Base-by-base conservation (phyloP, 2,797 vertebrate species). In the Spea hammondii region DNA sequence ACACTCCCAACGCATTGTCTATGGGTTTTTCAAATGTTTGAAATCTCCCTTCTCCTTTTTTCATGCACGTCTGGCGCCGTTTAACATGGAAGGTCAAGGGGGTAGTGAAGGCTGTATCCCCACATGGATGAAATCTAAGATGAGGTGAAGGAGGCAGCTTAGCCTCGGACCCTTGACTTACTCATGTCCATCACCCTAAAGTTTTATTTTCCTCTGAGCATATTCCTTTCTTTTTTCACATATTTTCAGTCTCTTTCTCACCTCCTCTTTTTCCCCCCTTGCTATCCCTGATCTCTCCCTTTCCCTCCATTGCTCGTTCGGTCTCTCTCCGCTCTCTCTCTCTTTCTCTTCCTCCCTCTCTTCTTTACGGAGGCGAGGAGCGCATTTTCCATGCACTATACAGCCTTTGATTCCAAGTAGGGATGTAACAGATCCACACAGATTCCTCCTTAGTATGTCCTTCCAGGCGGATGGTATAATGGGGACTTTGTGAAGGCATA, bases 271-370 rank as follows among this genome's bases (percentile, higher is more conserved):
- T 54, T 14, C 45, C 54, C 13, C 65, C 45, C 48, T 60, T 65
- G 47, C 65, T 4, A 72, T 79, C 74, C 75, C 76, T 82, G 80
- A 76, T 77, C 81, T 68, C 57, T 65, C 9, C 54, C 60, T 48
- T 59, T 54, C 44, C 5, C 84, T 78, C 11, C 48, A 83, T 54
- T 72, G 49, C 51, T 83, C 84, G 83, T 32, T 32, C 32, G 32
- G 32, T 32, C 32, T 32, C 80, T 83, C 59, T 73, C n/a, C 64
- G 53, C 70, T 72, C 64, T 70, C 72, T 55, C 70, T 14, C 78
- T 59, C 67, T 59, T n/a, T n/a, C 80, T 72, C 70, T 72, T 72
- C 74, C 81, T 70, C 76, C 76, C 82, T 86, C 79, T 83, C 84
- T 84, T 82, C 84, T 78, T n/a, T 76, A 74, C 44, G 74, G 79